Base-by-base conservation (phyloP, 2,113 vertebrate species). In the Scopus umbretta region DNA sequence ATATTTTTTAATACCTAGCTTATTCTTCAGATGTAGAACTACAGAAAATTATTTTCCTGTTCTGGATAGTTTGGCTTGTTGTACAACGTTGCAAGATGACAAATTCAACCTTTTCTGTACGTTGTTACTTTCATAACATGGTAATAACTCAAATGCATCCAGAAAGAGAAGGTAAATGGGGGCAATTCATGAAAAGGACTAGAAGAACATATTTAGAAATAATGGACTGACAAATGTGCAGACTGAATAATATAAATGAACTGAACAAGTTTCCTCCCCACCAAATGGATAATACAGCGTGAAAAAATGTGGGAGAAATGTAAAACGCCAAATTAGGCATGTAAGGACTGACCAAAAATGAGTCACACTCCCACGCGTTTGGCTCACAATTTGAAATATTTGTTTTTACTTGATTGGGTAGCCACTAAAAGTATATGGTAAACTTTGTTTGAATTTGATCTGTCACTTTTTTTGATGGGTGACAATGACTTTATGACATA, bases 401-500 rank as follows among this genome's bases (percentile, higher is more conserved):
- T 82, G 55, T 80, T 82, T 97, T 71, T 92, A 95, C 29, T 80
- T 94, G 71, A 94, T 94, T 94, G 87, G 58, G 52, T 96, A 95
- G 94, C 86, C 80, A 96, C 82, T 56, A 94, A 94, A 96, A 96
- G 47, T 74, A 29, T 72, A 68, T 70, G 68, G 90, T 73, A 79
- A 91, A 72, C 34, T 90, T 92, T 89, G 87, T 66, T 91, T 92
- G 89, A 81, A 94, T 96, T 85, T 81, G 72, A 95, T 90, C 89
- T 97, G 88, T 95, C 96, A 96, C 52, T 80, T 92, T 84, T 91
- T 93, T 95, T 93, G 89, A 95, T 88, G 94, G 78, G 83, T 89
- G 90, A 90, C 94, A 96, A 89, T 95, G 92, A 93, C 94, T 97
- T 96, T 88, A 84, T 95, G 96, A 96, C 93, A 96, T 89, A 47